These are phyloP conservation scores for Triplophysa siluroides DNA, from an alignment of 2,113 vertebrate species.

Conservation along the genomic window DNA sequence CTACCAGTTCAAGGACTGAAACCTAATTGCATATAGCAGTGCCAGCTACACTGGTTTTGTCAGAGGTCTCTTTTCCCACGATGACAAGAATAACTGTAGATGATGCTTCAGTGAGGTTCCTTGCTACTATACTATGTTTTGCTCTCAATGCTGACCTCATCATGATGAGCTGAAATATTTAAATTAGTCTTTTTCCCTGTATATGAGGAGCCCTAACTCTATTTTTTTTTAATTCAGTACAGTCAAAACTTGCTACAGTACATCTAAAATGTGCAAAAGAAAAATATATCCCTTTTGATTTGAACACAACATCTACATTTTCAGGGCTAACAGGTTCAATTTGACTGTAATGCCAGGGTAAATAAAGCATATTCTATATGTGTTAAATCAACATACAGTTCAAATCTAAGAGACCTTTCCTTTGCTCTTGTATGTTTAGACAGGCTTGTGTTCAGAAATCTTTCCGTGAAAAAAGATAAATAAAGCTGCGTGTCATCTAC, in stretches of 20 bases:
- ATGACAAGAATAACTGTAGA: slow-evolving; percentile 24
- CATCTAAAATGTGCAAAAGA: not conserved
- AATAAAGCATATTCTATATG: slow-evolving; percentile 35
- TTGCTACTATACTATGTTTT: slow-evolving; percentile 11
- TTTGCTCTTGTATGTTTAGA: slow-evolving; percentile 44
- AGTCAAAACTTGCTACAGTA: too few relatives aligned
- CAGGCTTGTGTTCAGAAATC: slow-evolving; percentile 37
- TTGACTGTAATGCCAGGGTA: slow-evolving; percentile 18
- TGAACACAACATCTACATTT: slow-evolving; percentile 6
- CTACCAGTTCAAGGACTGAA: slow-evolving; percentile 10
- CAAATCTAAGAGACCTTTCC: slow-evolving; percentile 7
- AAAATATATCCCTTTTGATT: not conserved
- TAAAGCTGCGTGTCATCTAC: too few relatives aligned
- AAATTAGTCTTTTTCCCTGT: too few relatives aligned
- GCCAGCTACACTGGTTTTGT: slow-evolving; percentile 36
- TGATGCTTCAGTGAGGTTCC: slow-evolving; percentile 24
- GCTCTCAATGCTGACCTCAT: slow-evolving; percentile 21
- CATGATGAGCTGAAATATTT: not conserved
- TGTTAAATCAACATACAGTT: slow-evolving; percentile 39
- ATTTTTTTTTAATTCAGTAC: too few relatives aligned
- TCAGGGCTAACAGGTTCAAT: slow-evolving; percentile 23
- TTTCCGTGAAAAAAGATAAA: not conserved
- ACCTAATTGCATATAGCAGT: slow-evolving; percentile 23
- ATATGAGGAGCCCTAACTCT: too few relatives aligned
- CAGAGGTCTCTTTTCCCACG: slow-evolving; percentile 31